Conservation (phyloP, 2,888 invertebrate genomes). For the Apotomis turbidana region DNA sequence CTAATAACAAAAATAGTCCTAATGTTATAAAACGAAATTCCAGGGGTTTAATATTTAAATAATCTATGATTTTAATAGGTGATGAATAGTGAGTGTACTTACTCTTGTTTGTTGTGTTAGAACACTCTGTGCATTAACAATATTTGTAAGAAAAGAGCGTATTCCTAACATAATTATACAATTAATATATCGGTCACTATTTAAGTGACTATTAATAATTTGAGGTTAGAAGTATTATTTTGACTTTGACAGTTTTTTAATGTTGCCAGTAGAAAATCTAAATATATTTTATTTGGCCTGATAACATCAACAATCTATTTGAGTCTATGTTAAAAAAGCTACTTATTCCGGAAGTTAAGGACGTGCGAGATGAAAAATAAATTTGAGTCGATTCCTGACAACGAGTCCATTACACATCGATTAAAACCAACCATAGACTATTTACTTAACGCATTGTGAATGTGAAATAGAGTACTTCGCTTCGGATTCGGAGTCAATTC, state of each 20-base stretch:
- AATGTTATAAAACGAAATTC: no score
- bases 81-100: conserved; percentile 36
- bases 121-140: conserved; percentile 51
- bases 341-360: conserved; percentile 9
- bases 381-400: conserved; percentile 5
- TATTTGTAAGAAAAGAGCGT: conserved; percentile 54
- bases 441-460: conserved; percentile 15
- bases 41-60: no score
- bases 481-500: background rate
- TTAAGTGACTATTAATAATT: background rate
- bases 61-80: no score
- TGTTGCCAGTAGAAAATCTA: background rate
- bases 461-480: conserved; percentile 7
- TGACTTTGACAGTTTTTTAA: conserved; percentile 4
- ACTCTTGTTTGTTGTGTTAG: conserved; percentile 70
- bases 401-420: conserved; percentile 8
- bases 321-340: conserved; percentile 4
- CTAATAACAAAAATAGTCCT: no score
- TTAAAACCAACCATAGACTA: background rate
- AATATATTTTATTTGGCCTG: background rate
- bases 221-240: background rate
- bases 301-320: background rate
- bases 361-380: background rate
- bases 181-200: background rate
- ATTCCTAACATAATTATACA: conserved; percentile 59